phyloP scores from a whole-genome alignment of 2,888 invertebrate species.

The Plutella xylostella region DNA sequence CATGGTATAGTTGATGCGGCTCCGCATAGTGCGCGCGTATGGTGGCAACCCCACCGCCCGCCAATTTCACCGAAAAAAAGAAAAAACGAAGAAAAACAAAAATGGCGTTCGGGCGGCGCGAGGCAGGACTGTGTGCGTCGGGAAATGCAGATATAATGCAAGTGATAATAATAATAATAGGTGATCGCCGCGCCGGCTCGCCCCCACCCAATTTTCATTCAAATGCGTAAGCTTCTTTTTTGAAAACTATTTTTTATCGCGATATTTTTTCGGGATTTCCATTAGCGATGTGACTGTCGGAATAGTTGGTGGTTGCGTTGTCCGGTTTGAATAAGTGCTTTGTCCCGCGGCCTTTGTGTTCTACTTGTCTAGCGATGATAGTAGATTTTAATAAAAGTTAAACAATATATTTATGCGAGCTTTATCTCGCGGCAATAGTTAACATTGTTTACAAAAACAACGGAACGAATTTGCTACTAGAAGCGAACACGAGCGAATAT shows the following conservation, averaged over 20 bases:
- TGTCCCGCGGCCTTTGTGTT: conserved; percentile 28
- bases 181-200: conserved; percentile 46
- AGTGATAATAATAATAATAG: conserved; percentile 70
- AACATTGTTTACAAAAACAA: background rate
- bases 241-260: conserved; percentile 50
- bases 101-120: conserved; percentile 41
- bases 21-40: conserved; percentile 39
- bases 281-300: conserved; percentile 56
- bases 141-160: conserved; percentile 68
- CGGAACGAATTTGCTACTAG: no score
- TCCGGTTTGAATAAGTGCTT: conserved; percentile 37
- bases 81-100: conserved; percentile 59
- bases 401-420: conserved; percentile 21
- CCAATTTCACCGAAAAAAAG: conserved; percentile 51
- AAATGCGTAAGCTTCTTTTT: conserved; percentile 62
- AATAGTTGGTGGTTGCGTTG: conserved; percentile 40
- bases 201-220: conserved; percentile 66
- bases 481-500: no score
- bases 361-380: conserved; percentile 22
- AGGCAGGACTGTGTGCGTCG: conserved; percentile 48
- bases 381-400: conserved; percentile 40
- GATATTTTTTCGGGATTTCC: conserved; percentile 66
- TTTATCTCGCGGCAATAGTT: no score
- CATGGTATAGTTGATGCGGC: conserved; percentile 61
- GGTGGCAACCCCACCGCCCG: conserved; percentile 35